Base-by-base conservation (phyloP, 23 tunicate species). In the Aplidium turbinatum region DNA sequence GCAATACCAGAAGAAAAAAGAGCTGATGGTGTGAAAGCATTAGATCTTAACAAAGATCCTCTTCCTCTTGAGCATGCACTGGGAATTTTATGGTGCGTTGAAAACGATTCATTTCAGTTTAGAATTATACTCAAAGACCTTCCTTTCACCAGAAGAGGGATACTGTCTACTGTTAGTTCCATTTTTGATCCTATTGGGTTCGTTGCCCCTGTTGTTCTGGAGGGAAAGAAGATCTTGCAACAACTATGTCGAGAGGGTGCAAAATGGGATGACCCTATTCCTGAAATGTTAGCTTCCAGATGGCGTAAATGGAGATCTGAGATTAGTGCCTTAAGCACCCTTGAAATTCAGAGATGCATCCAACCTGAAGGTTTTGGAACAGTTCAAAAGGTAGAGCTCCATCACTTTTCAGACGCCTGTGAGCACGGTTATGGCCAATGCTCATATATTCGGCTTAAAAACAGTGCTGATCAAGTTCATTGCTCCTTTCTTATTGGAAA, bases 361-460 rank as follows among this genome's bases (percentile, higher is more conserved):
- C 33, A 50, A 24, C 78, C 78, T 4, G 22, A 18, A 11, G 34
- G 25, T n/a, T 78, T 78, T 53, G 82, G 82, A 2, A 38, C 21
- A 31, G 2, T 31, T 9, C 13, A 54, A 18, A 29, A 19, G 22
- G 23, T 31, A 4, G 42, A 62, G 0, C 29, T 58, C 26, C 82
- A 77, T 77, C 35, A 63, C 29, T 63, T 77, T 29, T 77, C 73
- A 6, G 74, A 77, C 32, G 82, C 74, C 18, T 38, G 38, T 9
- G 58, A 63, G 0, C 63, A 16, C 7, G 82, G 61, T 0, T 77
- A 77, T 63, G 82, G 74, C 9, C 52, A 28, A 22, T 47, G 57
- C 38, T 62, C 82, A 20, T 77, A 77, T 33, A 3, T 77, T n/a
- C 26, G 74, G 1, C 4, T 63, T 24, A 40, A 46, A 31, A 62